Base-by-base conservation (phyloP, 2,888 invertebrate genomes). In the Ectemnius continuus region DNA sequence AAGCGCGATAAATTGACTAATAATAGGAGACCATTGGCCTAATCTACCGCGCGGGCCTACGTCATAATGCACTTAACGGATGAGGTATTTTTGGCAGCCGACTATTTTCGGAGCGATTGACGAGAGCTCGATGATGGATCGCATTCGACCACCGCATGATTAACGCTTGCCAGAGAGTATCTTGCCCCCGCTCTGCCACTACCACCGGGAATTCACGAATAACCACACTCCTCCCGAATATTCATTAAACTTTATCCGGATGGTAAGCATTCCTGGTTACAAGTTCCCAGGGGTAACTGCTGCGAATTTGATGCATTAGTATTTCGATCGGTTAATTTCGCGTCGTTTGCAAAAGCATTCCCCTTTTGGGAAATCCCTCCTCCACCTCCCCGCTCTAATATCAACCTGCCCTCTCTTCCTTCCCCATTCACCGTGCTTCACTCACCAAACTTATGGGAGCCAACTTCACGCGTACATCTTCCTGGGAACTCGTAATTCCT, bases 61-160 rank as follows among this genome's bases (percentile, higher is more conserved):
- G 84, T 84, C 84, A 85, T 81, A 84, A 84, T 85, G 80, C 84
- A 82, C 82, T 82, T 84, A 84, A 79, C 81, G 62, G 73, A 60
- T 63, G 48, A 67, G 82, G 69, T 84, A 84, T 83, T 84, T 84
- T 81, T 71, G 78, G 80, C 8, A 64, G 69, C 2, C 52, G 48
- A 74, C 77, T 75, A 82, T 83, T 85, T 77, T 79, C 77, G 70
- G 65, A 47, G 16, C 73, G 76, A 84, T 82, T 75, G 79, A 82
- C 79, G 72, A 11, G 36, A 76, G 69, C 18, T 75, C 70, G 73
- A 75, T 74, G 79, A 79, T 78, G 67, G 80, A 84, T 82, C 71
- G 67, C 28, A 64, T 64, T 60, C 59, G 52, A 16, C 59, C 70
- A 61, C 47, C 57, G 36, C 56, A 62, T 71, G 80, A 82, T 82